Conservation (phyloP, 2,797 vertebrate species). For the Danio jaintianensis region DNA sequence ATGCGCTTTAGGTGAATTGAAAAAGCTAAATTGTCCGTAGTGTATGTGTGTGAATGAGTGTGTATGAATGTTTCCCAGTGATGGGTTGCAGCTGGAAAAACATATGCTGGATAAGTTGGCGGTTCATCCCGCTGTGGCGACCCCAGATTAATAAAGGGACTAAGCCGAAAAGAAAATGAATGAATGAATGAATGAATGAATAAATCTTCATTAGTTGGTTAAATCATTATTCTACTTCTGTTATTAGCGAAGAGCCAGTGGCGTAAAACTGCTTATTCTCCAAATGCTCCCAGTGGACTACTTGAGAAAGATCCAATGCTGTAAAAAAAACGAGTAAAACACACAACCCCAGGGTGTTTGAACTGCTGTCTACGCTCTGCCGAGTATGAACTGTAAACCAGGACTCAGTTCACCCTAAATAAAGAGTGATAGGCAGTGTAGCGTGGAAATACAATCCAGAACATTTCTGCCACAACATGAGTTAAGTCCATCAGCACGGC, state of each 20-base stretch:
- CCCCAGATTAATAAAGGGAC: no score
- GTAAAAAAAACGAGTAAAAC: not conserved
- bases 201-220: constrained; percentile 15
- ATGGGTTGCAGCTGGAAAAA: no score
- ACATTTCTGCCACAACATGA: constrained; percentile 3
- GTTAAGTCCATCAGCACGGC: constrained; percentile 1
- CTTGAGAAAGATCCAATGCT: not conserved
- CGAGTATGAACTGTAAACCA: constrained; percentile 18
- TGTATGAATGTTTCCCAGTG: no score
- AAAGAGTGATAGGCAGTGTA: constrained; percentile 6
- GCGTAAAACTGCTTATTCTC: not conserved
- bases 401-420: constrained; percentile 6
- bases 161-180: no score
- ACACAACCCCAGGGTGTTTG: constrained; percentile 23
- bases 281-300: not conserved
- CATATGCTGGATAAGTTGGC: no score
- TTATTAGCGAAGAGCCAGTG: not conserved
- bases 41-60: no score
- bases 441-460: constrained; percentile 32
- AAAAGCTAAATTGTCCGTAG: no score
- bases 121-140: no score
- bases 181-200: no score
- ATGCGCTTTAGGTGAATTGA: no score
- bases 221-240: not conserved
- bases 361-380: constrained; percentile 15